Conservation (phyloP, 2,888 invertebrate genomes). For the Eristalis intricaria region DNA sequence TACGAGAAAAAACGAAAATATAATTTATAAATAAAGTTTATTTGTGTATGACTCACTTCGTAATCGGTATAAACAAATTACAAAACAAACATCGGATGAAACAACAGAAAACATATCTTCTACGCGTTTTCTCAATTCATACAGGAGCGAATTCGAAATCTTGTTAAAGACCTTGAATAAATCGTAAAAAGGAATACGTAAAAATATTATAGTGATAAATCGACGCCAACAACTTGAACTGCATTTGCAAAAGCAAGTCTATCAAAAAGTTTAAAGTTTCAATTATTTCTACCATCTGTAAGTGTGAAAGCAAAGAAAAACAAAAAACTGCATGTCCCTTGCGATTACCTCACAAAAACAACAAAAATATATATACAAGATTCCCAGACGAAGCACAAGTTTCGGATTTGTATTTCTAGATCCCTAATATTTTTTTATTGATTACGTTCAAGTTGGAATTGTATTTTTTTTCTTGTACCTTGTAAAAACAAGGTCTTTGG, state of each 20-base stretch:
- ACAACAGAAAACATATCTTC: slow-evolving; percentile 33
- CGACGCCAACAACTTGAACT: not conserved
- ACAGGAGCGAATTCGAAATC: slow-evolving; percentile 14
- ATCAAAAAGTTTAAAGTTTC: slow-evolving; percentile 7
- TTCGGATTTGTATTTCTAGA: slow-evolving; percentile 22
- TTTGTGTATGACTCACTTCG: slow-evolving; percentile 58
- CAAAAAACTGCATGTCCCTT: slow-evolving; percentile 53
- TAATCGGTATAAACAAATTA: slow-evolving; percentile 34
- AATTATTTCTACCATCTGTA: slow-evolving; percentile 46
- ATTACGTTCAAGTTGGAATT: slow-evolving; percentile 57
- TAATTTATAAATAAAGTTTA: slow-evolving; percentile 59
- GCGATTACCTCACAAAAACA: slow-evolving; percentile 48
- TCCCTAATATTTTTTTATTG: slow-evolving; percentile 46
- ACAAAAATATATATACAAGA: slow-evolving; percentile 50
- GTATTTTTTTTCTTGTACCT: slow-evolving; percentile 1
- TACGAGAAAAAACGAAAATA: slow-evolving; percentile 11
- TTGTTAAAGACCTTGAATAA: slow-evolving; percentile 50
- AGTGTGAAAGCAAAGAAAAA: slow-evolving; percentile 37
- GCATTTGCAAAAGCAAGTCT: slow-evolving; percentile 1
- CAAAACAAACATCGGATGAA: slow-evolving; percentile 17
- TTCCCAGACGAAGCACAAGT: slow-evolving; percentile 43
- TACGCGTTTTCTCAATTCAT: slow-evolving; percentile 3
- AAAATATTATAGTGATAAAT: slow-evolving; percentile 14
- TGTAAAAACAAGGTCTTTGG: slow-evolving; percentile 21
- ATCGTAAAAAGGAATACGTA: not conserved